These are phyloP conservation scores for Lepidochitona cinerea DNA, from an alignment of 2,888 invertebrate species.

Conservation along the genomic window DNA sequence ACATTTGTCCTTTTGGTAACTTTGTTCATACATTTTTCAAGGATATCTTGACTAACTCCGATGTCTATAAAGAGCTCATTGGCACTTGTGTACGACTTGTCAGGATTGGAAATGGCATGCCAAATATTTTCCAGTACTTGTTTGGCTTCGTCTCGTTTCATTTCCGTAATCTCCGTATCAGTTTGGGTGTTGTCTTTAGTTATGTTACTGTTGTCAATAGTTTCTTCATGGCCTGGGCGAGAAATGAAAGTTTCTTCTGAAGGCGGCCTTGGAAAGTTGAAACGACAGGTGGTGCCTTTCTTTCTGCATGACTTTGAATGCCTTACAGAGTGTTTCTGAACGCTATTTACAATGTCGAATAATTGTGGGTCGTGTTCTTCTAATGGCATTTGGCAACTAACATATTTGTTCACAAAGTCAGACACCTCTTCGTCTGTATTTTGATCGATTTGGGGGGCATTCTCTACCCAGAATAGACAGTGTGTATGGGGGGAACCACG, in stretches of 20 bases:
- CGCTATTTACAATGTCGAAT: not conserved
- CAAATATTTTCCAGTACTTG: slow-evolving; percentile 11
- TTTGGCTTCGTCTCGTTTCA: slow-evolving; percentile 2
- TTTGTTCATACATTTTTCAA: slow-evolving; percentile 18
- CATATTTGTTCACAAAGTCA: slow-evolving; percentile 7
- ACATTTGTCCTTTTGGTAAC: slow-evolving; percentile 16
- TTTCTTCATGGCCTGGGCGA: not conserved
- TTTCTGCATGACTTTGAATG: slow-evolving; percentile 3
- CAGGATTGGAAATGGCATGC: slow-evolving; percentile 9
- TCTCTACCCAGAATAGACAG: too few species aligned
- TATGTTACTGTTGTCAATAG: not conserved
- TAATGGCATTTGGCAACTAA: slow-evolving; percentile 1
- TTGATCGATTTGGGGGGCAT: slow-evolving; percentile 5
- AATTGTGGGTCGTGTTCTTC: not conserved
- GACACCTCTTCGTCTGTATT: not conserved
- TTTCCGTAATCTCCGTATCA: too few species aligned
- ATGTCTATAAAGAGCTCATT: slow-evolving; percentile 9
- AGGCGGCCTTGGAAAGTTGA: slow-evolving; percentile 2
- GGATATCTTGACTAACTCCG: slow-evolving; percentile 8
- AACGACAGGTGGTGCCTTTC: slow-evolving; percentile 5
- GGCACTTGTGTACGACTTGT: not conserved
- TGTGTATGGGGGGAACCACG: too few species aligned
- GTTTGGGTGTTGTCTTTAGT: not conserved
- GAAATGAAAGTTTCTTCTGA: slow-evolving; percentile 7
- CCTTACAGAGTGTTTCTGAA: slow-evolving; percentile 4